Evolutionary conservation across 2,113 vertebrate genomes (phyloP).

Genomic region (Dipodomys ordii): DNA sequence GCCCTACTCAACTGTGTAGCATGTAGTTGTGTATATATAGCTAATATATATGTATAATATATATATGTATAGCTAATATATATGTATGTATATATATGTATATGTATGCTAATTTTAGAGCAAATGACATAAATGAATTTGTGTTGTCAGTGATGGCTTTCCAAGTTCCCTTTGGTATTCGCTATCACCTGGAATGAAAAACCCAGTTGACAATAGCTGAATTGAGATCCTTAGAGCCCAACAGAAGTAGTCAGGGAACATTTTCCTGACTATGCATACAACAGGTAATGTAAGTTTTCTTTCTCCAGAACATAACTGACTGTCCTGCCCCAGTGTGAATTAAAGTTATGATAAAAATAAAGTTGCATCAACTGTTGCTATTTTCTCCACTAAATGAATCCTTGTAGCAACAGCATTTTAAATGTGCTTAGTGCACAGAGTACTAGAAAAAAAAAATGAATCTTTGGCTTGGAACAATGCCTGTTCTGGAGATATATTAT

Average conservation of each 20-base stretch:
- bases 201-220: background rate
- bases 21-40: background rate
- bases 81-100: too few relatives aligned
- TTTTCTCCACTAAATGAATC: slow-evolving; percentile 20
- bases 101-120: background rate
- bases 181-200: background rate
- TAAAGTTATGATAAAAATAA: slow-evolving; percentile 18
- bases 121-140: background rate
- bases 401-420: slow-evolving; percentile 33
- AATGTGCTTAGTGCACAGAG: slow-evolving; percentile 55
- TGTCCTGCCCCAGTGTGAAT: background rate
- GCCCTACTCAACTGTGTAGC: background rate
- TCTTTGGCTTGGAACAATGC: slow-evolving; percentile 61
- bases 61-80: too few relatives aligned
- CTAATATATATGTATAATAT: too few relatives aligned
- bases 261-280: background rate
- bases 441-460: slow-evolving; percentile 42
- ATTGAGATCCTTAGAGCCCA: background rate
- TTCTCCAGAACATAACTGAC: background rate
- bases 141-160: background rate
- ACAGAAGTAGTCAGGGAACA: background rate
- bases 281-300: background rate
- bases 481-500: slow-evolving; percentile 58
- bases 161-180: background rate
- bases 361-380: slow-evolving; percentile 17